Evolutionary conservation across 2,113 vertebrate genomes (phyloP).

Genomic region (Sclerurus mexicanus): DNA sequence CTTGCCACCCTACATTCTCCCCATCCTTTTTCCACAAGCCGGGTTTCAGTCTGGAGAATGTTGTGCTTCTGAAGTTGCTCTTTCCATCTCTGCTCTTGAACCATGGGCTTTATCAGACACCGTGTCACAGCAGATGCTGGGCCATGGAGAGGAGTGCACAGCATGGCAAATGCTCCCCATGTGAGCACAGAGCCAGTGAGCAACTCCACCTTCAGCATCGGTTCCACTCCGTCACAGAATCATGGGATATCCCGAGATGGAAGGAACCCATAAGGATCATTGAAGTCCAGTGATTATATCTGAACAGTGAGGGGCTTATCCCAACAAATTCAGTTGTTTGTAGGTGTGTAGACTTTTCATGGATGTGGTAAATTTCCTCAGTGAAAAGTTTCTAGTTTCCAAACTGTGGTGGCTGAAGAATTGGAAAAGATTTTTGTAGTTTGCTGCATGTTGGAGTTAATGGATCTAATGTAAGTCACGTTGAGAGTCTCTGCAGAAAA

Average conservation of each 20-base stretch:
- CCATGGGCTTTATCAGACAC: neutral
- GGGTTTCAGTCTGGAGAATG: neutral
- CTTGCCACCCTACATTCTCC: neutral
- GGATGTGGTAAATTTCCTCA: neutral
- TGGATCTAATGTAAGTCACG: fast-evolving
- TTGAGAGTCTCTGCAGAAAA: neutral
- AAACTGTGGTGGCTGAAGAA: neutral
- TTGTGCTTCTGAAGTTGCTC: neutral
- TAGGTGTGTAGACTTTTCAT: neutral
- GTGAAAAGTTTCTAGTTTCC: neutral
- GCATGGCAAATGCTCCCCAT: too few species aligned
- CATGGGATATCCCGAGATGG: neutral
- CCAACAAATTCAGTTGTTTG: neutral
- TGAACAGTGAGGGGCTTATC: neutral
- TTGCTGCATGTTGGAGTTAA: neutral
- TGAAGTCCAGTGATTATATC: neutral
- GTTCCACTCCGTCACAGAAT: neutral
- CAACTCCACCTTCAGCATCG: neutral
- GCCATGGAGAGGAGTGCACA: neutral
- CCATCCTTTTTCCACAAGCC: neutral
- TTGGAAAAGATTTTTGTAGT: neutral
- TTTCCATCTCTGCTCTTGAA: neutral
- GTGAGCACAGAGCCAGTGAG: neutral
- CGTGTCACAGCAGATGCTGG: neutral
- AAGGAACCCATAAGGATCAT: neutral